Base-by-base conservation (phyloP, 2,113 vertebrate genomes). In the Mixornis gularis region DNA sequence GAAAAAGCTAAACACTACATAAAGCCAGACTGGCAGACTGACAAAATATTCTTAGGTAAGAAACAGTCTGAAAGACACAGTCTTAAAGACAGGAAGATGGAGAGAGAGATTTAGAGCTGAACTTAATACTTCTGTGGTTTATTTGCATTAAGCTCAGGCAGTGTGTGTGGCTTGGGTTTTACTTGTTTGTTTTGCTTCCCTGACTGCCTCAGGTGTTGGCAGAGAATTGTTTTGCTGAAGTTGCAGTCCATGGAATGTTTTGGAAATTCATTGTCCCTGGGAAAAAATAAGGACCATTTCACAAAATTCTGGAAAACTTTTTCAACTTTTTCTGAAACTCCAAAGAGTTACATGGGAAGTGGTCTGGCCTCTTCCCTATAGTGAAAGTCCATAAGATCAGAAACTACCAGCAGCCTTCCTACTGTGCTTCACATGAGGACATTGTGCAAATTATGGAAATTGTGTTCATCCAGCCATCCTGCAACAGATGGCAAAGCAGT, bases 401-500 rank as follows among this genome's bases (percentile, higher is more conserved):
- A 82, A 87, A 36, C 49, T 29, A 71, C 49, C 65, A 85, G 78
- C 62, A 70, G 51, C 36, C 19, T 82, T 73, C 82, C 74, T 70
- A 10, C 79, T 71, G 85, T 1, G 43, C 79, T 64, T 92, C 0
- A 0, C 59, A 60, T 40, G 90, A 92, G 90, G 82, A 87, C 79
- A 69, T 82, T 34, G 65, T 72, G 62, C 52, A 92, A 70, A 87
- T 93, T 64, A 93, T 64, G 92, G 86, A 74, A 86, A 89, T 92
- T 25, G 22, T 72, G 71, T 52, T 93, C 79, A 87, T 59, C 53
- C 88, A 93, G 65, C 69, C 73, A 25, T 92, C 90, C 73, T 76
- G 62, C 64, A 93, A 34, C 95, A 95, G 96, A 95, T 96, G 96
- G 95, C 73, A 90, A 82, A 89, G 89, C 83, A 89, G 66, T 55